These are phyloP conservation scores for Percopsis omiscomaycus DNA, from an alignment of 2,797 vertebrate genomes.

Conservation along the genomic window DNA sequence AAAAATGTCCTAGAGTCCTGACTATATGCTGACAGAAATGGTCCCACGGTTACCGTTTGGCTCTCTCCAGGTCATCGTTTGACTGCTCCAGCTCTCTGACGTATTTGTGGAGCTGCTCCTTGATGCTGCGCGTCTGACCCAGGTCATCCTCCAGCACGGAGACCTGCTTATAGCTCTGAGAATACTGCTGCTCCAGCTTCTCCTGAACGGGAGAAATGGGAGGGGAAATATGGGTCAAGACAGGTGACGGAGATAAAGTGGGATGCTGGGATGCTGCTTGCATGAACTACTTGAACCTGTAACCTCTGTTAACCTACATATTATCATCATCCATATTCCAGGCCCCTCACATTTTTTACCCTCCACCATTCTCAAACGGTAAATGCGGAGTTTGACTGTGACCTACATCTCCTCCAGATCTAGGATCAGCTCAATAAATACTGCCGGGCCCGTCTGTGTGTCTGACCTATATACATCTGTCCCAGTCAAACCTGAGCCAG, in stretches of 20 bases:
- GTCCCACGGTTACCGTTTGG: constrained; percentile 83
- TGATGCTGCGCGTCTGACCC: constrained; percentile 91
- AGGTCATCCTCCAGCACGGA: constrained; percentile 93
- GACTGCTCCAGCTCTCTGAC: constrained; percentile 95
- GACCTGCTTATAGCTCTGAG: constrained; percentile 96
- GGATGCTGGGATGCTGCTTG: neutral
- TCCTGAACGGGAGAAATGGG: constrained; percentile 73
- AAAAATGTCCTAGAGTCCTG: no score
- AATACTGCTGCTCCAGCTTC: constrained; percentile 90
- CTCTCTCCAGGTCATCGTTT: constrained; percentile 94
- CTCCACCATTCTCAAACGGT: neutral
- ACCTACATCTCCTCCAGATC: constrained; percentile 51
- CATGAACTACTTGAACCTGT: neutral
- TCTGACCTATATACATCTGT: constrained; percentile 65
- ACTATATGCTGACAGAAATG: neutral
- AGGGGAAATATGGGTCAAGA: neutral
- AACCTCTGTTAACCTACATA: constrained; percentile 1
- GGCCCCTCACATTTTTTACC: neutral
- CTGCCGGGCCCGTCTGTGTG: constrained; percentile 4
- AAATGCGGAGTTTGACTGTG: constrained; percentile 29
- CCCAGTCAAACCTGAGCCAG: neutral
- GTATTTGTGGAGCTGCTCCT: constrained; percentile 95
- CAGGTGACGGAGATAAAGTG: neutral
- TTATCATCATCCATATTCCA: constrained; percentile 41
- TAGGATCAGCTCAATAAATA: constrained; percentile 37